These are phyloP conservation scores for Operophtera brumata DNA, from an alignment of 2,888 invertebrate genomes.

Conservation along the genomic window DNA sequence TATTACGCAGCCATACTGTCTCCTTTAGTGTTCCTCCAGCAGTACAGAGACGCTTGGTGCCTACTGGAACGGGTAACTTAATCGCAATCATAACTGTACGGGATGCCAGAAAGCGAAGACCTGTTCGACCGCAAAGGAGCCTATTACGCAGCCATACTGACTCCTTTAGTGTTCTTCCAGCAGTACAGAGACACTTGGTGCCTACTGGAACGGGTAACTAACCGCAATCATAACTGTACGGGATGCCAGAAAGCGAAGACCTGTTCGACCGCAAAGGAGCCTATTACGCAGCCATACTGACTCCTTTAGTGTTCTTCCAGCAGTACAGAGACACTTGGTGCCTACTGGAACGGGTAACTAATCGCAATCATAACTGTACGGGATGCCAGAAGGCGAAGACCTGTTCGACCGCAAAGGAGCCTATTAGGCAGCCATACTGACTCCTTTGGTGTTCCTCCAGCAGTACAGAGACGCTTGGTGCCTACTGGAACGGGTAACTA, in stretches of 20 bases:
- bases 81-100: slow-evolving; percentile 5
- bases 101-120: slow-evolving; percentile 60
- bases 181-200: slow-evolving; percentile 69
- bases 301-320: slow-evolving; percentile 63
- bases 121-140: slow-evolving; percentile 61
- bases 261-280: slow-evolving; percentile 61
- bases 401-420: slow-evolving; percentile 62
- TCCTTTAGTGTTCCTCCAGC: slow-evolving; percentile 63
- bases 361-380: slow-evolving; percentile 5
- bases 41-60: slow-evolving; percentile 67
- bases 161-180: slow-evolving; percentile 63
- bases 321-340: slow-evolving; percentile 69
- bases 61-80: slow-evolving; percentile 61
- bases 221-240: slow-evolving; percentile 4
- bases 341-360: slow-evolving; percentile 59
- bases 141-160: slow-evolving; percentile 62
- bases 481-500: slow-evolving; percentile 63
- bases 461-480: slow-evolving; percentile 69
- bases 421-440: slow-evolving; percentile 61
- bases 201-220: slow-evolving; percentile 59
- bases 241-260: slow-evolving; percentile 60
- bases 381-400: slow-evolving; percentile 60
- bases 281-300: slow-evolving; percentile 62
- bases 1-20: slow-evolving; percentile 64
- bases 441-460: slow-evolving; percentile 63